These are phyloP conservation scores for Dermatophagoides farinae DNA, from an alignment of 1,140 invertebrate genomes.

Conservation along the genomic window DNA sequence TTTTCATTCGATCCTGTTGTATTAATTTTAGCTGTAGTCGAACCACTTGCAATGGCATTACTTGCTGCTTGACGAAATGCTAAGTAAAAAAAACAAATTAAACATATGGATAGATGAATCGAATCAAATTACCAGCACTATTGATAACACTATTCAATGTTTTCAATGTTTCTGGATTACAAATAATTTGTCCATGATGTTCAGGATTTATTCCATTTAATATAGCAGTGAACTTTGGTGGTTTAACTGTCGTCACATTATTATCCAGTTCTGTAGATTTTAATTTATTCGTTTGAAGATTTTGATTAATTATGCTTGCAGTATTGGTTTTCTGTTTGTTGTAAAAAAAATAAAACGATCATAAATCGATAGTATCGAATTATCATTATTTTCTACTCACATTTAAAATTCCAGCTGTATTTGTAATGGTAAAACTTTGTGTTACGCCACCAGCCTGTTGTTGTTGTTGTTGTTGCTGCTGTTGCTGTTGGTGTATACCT, in stretches of 20 bases:
- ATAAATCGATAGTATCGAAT: neutral
- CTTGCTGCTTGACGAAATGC: too few species aligned
- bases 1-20: too few species aligned
- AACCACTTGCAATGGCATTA: too few species aligned
- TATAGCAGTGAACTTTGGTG: neutral
- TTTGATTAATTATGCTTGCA: neutral
- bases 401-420: too few species aligned
- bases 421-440: too few species aligned
- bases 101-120: neutral
- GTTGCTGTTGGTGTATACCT: too few species aligned
- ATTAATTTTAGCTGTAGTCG: too few species aligned
- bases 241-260: neutral
- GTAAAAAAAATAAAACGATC: neutral
- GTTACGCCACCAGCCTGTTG: too few species aligned
- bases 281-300: neutral
- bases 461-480: too few species aligned
- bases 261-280: neutral
- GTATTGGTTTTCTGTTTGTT: neutral
- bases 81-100: too few species aligned
- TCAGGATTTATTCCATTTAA: neutral
- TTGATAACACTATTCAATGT: neutral
- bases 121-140: neutral
- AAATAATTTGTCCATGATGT: neutral
- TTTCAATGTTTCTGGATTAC: neutral
- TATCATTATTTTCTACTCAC: neutral